Percentiles rank a stretch among this genome's conserved stretches.
These are phyloP conservation scores for Pampusana beccarii DNA, from an alignment of 2,113 vertebrate genomes.

Conservation along the genomic window DNA sequence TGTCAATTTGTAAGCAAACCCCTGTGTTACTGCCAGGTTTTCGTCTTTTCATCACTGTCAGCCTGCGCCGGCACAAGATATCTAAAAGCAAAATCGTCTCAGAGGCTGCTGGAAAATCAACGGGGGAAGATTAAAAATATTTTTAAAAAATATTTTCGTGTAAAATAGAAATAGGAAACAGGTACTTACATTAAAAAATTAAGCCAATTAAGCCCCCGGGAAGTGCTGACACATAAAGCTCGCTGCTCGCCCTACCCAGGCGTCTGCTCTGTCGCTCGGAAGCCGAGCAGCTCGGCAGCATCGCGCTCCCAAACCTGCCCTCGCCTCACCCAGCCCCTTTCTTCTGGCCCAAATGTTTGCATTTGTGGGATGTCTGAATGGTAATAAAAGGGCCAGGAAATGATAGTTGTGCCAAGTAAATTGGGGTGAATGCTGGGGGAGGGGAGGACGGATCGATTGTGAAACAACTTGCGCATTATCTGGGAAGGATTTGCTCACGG, in stretches of 20 bases:
- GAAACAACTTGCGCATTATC: constrained; percentile 52
- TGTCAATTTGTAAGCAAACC: constrained; percentile 63
- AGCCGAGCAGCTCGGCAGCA: neutral
- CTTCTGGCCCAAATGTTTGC: constrained; percentile 45
- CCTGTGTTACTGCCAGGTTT: constrained; percentile 8
- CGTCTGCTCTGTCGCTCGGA: neutral
- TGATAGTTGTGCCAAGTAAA: constrained; percentile 58
- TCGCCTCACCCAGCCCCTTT: constrained; percentile 9
- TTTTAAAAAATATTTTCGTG: neutral
- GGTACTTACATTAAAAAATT: neutral
- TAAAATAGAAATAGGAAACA: neutral
- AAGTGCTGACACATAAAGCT: constrained; percentile 11
- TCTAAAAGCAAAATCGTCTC: neutral
- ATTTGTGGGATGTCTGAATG: constrained; percentile 20
- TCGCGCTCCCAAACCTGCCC: neutral
- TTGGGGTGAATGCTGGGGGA: constrained; percentile 50
- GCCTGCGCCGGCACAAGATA: neutral
- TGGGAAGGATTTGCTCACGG: constrained; percentile 47
- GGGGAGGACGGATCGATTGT: constrained; percentile 46
- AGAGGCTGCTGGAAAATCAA: neutral
- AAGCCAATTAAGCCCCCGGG: neutral
- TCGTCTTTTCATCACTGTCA: constrained; percentile 33
- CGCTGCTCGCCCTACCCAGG: neutral
- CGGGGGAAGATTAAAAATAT: neutral
- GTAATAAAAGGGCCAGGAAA: constrained; percentile 51